phyloP scores from a whole-genome alignment of 2,113 vertebrate species.

The Peromyscus maniculatus region DNA sequence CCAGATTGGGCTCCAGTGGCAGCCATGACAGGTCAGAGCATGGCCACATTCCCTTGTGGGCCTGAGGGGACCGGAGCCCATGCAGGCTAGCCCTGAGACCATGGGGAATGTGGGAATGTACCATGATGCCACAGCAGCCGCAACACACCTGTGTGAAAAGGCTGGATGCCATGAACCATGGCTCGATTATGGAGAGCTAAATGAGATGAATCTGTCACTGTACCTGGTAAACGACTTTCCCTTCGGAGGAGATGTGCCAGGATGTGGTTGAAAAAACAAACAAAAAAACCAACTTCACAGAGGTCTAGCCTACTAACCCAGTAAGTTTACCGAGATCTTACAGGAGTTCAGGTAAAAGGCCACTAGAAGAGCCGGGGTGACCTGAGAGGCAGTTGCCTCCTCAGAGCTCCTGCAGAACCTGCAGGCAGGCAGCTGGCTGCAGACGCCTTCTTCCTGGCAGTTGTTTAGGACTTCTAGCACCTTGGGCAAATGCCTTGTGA shows the following conservation, averaged over 20 bases:
- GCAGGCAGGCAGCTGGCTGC: background rate
- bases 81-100: too few relatives aligned
- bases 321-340: background rate
- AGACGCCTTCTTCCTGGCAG: background rate
- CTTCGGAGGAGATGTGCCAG: background rate
- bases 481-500: background rate
- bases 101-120: too few relatives aligned
- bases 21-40: background rate
- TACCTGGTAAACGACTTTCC: background rate
- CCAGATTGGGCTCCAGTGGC: background rate
- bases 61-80: background rate
- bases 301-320: background rate
- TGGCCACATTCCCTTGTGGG: too few relatives aligned
- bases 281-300: background rate
- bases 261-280: background rate
- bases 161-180: too few relatives aligned
- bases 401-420: background rate
- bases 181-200: background rate
- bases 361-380: background rate
- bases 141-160: too few relatives aligned
- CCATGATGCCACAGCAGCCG: background rate
- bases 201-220: background rate
- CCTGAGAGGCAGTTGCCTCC: background rate
- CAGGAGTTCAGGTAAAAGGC: background rate
- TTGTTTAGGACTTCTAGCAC: background rate